These are phyloP conservation scores for Scarus forsteni DNA, from an alignment of 2,797 vertebrate genomes.

Conservation along the genomic window DNA sequence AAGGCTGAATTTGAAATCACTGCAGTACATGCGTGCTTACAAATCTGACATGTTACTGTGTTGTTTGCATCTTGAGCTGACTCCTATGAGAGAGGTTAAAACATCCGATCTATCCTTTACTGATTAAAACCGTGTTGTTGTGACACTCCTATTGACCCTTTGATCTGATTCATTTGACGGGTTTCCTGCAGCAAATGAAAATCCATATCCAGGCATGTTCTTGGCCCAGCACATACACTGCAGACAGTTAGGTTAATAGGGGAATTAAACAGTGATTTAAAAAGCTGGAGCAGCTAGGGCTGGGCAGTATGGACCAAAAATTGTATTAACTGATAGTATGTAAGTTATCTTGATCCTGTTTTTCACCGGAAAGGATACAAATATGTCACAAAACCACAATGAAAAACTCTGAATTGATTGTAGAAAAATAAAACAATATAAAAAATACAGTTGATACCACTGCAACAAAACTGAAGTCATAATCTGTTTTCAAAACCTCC, in stretches of 20 bases:
- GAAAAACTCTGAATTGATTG: too few relatives aligned
- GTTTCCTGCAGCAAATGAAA: constrained; percentile 12
- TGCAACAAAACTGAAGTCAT: too few relatives aligned
- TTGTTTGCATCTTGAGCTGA: constrained; percentile 31
- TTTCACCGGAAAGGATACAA: too few relatives aligned
- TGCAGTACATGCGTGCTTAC: constrained; percentile 47
- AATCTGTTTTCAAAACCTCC: too few relatives aligned
- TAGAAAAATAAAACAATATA: too few relatives aligned
- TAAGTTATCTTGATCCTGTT: too few relatives aligned
- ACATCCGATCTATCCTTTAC: neutral
- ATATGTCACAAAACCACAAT: too few relatives aligned
- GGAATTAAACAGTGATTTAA: neutral
- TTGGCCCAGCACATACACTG: neutral
- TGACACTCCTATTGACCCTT: constrained; percentile 54
- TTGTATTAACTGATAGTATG: too few relatives aligned
- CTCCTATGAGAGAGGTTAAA: neutral
- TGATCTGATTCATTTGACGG: constrained; percentile 48
- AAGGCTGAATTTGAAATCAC: constrained; percentile 51
- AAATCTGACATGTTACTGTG: constrained; percentile 37
- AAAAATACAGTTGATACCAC: too few relatives aligned
- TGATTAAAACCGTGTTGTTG: constrained; percentile 20
- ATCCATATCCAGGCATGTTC: neutral
- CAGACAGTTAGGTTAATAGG: neutral
- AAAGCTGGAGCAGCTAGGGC: neutral
- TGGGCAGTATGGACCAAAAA: too few relatives aligned